These are phyloP conservation scores for Tethya wilhelma DNA, from an alignment of 37 sponge, comb jelly and placozoan genomes.

Conservation along the genomic window DNA sequence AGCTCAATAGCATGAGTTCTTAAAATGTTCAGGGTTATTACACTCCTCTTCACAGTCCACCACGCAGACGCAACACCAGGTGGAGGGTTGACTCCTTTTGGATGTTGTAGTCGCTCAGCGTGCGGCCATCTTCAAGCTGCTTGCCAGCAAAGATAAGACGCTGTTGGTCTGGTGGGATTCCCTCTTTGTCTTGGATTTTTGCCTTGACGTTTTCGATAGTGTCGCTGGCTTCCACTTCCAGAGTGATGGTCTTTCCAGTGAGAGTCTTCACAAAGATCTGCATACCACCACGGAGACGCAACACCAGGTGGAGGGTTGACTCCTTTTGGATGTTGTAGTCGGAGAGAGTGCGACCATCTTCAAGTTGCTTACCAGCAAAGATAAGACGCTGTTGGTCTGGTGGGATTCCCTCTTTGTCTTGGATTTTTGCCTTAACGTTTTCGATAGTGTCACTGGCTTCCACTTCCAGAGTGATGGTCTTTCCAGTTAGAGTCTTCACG, in stretches of 20 bases:
- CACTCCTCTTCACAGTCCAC: constrained; percentile 46
- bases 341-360: constrained; percentile 74
- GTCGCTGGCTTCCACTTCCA: constrained; percentile 95
- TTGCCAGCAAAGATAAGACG: constrained; percentile 97
- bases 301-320: constrained; percentile 65
- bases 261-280: constrained; percentile 98
- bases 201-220: constrained; percentile 97
- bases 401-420: constrained; percentile 78
- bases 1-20: no score
- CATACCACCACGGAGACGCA: constrained; percentile 81
- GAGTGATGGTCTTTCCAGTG: constrained; percentile 97
- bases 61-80: constrained; percentile 91
- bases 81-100: constrained; percentile 97
- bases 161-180: constrained; percentile 98
- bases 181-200: constrained; percentile 98
- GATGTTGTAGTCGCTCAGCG: constrained; percentile 92
- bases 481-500: constrained; percentile 81
- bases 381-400: constrained; percentile 79
- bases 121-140: constrained; percentile 96
- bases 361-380: constrained; percentile 79
- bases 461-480: constrained; percentile 83
- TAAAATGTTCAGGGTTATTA: neutral
- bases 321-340: constrained; percentile 94
- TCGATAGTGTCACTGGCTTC: constrained; percentile 74
- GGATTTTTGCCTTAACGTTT: constrained; percentile 76